Evolutionary conservation across 2,888 invertebrate genomes (phyloP), one percentile per base, ranked within the genome.

Genomic region (Patella pellucida): DNA sequence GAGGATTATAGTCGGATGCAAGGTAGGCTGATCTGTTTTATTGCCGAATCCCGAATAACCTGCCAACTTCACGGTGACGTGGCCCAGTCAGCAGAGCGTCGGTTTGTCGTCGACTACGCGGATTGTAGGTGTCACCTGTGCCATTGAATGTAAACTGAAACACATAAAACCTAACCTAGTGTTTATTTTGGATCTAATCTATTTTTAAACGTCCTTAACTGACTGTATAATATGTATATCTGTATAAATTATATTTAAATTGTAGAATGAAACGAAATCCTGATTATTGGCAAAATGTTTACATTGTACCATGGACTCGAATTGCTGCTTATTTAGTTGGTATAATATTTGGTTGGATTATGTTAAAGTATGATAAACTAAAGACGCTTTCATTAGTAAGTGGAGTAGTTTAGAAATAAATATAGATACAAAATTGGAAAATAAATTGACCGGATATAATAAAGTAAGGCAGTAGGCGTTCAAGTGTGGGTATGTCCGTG

Each of bases 251-350:
- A n/a, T 16, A 4, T n/a, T 67, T 12, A 1, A 19, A 12, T 31
- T 76, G 3, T 75, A 86, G 85, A 31, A 84, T 84, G 83, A 76
- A 82, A 68, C 81, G 81, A 27, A 83, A 82, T 52, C 82, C 81
- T 31, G 75, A 78, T 16, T 86, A 83, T 76, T 86, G 86, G 86
- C 79, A 83, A 41, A 77, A 86, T 19, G 85, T 87, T 15, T 92
- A 92, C 83, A 88, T 90, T n/a, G 88, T 89, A 69, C 92, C 92
- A 4, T 92, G 91, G 88, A 88, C 89, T 72, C 85, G 92, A 50
- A 89, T 91, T 54, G 87, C 88, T 12, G 90, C 92, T 9, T 92
- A 91, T 83, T 87, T 90, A 23, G 84, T 92, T 31, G 92, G 92
- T n/a, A 81, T 87, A 62, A 54, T 91, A 9, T 69, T 91, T 9